Percentiles rank a stretch among this genome's conserved stretches.
Evolutionary conservation across 2,888 invertebrate genomes (phyloP).

Genomic region (Oscheius sp.): DNA sequence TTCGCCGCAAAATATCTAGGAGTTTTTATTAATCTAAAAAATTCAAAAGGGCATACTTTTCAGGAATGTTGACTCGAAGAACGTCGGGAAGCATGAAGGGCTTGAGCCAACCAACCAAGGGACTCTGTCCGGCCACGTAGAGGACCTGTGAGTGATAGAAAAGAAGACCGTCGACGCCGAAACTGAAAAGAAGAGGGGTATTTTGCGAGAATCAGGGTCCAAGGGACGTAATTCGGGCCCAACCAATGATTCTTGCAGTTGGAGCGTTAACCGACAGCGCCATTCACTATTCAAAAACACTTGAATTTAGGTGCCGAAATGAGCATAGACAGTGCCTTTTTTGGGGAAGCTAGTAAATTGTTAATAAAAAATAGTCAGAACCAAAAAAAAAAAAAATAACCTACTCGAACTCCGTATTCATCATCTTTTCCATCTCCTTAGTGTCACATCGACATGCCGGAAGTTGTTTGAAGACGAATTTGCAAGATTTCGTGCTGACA

Average conservation of each 20-base stretch:
- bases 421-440: slow-evolving; percentile 63
- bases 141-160: slow-evolving; percentile 86
- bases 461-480: slow-evolving; percentile 76
- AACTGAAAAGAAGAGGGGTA: slow-evolving; percentile 41
- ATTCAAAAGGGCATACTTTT: slow-evolving; percentile 36
- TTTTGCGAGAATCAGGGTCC: too few relatives aligned
- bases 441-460: slow-evolving; percentile 72
- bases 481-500: slow-evolving; percentile 16
- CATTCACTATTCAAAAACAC: too few relatives aligned
- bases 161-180: slow-evolving; percentile 84
- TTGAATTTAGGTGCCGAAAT: too few relatives aligned
- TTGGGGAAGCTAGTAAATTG: too few relatives aligned
- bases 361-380: neutral
- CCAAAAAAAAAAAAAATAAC: slow-evolving; percentile 14
- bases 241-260: neutral
- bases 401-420: slow-evolving; percentile 43
- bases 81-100: slow-evolving; percentile 73
- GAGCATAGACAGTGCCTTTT: too few relatives aligned
- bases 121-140: slow-evolving; percentile 85
- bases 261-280: neutral
- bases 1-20: slow-evolving; percentile 25
- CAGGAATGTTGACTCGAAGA: slow-evolving; percentile 51
- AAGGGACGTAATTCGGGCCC: too few relatives aligned
- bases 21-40: neutral
- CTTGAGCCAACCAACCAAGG: slow-evolving; percentile 91